Base-by-base conservation (phyloP, 1,140 invertebrate species). In the Macrocentrus cingulum region DNA sequence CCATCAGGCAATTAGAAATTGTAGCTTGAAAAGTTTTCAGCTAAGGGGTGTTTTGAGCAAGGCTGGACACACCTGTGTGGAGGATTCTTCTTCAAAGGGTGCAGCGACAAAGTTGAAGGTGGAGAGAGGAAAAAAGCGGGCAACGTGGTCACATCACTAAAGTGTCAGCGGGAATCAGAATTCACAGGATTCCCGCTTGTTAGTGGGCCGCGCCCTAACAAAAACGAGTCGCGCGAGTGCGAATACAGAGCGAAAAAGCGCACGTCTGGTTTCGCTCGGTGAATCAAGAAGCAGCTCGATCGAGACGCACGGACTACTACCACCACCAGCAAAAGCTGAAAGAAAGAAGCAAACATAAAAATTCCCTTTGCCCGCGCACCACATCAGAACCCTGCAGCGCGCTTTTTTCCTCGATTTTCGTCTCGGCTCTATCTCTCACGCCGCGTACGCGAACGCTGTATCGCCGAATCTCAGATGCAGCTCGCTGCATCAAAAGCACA, bases 91-190 rank as follows among this genome's bases (percentile, higher is more conserved):
- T 11, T 34, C 11, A 6, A 7, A 6, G 46, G 13, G 20, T 45
- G 48, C 36, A 48, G 22, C 15, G 37, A 16, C 20, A 50, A 50
- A 50, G 55, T 57, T 44, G 46, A 32, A 34, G 34, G 59, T 57
- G 57, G 36, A 29, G 13, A 23, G 23, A 42, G 57, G 59, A 62
- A 25, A 55, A 48, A 32, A 19, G 32, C 22, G 23, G 41, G 54
- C 59, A 22, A 32, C 0, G 46, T 58, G 65, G 64, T 64, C 71
- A 71, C 71, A 73, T 73, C 69, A 70, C 71, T 73, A 73, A 73
- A 73, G 71, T 73, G 71, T 73, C 71, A 73, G 69, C 56, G 45
- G 63, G 68, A 69, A 73, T 73, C 71, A 73, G 68, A 73, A 73
- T 73, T 73, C 71, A 70, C 64, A 64, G 67, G 62, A 69, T 65